Evolutionary conservation across 2,888 invertebrate species (phyloP).

Genomic region (Lasioglossum oenotherae): DNA sequence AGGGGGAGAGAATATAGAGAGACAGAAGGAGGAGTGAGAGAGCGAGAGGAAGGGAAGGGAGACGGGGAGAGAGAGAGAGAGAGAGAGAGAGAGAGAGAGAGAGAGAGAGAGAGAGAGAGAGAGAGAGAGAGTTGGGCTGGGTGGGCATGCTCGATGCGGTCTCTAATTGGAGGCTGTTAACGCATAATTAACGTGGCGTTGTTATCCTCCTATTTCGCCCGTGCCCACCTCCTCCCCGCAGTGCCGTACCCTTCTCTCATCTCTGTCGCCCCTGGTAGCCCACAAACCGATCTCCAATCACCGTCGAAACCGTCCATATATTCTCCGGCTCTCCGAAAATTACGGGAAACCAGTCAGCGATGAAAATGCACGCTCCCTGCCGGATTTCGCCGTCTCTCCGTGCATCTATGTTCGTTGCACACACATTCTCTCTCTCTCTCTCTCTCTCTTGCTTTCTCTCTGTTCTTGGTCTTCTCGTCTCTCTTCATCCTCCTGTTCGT

Average conservation of each 20-base stretch:
- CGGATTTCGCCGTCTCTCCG: conserved; percentile 28
- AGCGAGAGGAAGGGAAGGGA: conserved; percentile 9
- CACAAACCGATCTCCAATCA: conserved; percentile 71
- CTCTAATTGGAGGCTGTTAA: conserved; percentile 80
- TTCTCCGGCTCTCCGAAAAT: conserved; percentile 69
- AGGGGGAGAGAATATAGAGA: conserved; percentile 26
- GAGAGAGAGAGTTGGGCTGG: conserved; percentile 15
- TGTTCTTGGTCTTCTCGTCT: not conserved
- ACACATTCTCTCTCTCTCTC: not conserved
- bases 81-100: not conserved
- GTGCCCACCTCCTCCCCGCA: conserved; percentile 44
- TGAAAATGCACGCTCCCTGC: conserved; percentile 57
- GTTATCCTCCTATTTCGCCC: conserved; percentile 68
- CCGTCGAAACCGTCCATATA: conserved; percentile 72
- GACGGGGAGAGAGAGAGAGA: not conserved
- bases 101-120: not conserved
- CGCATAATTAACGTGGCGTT: conserved; percentile 78
- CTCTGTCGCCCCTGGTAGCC: conserved; percentile 55
- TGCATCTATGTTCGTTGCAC: not conserved
- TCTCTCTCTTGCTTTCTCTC: not conserved
- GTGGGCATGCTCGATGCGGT: conserved; percentile 69
- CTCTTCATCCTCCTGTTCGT: not conserved
- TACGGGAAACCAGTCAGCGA: conserved; percentile 74
- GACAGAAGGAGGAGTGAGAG: conserved; percentile 6
- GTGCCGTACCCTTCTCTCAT: conserved; percentile 45